Evolutionary conservation across 2,888 invertebrate species (phyloP), one percentile per base, ranked within the genome.

Genomic region (Lycaena phlaeas): DNA sequence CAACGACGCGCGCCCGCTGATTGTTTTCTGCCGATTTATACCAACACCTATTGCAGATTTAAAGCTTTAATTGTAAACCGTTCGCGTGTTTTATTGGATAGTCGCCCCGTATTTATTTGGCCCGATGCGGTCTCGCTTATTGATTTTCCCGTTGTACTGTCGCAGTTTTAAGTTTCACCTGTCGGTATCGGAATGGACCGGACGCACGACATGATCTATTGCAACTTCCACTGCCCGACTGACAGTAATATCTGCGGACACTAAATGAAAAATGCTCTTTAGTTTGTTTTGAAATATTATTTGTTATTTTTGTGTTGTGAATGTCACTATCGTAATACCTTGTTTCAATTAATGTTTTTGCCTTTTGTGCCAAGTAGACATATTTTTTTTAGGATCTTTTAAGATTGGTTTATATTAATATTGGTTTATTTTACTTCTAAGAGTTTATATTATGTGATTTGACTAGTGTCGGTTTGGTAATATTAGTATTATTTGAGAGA

Each of bases 31-130:
- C 68, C 75, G 65, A 84, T 84, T 84, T 84, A 84, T 84, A 75
- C 81, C 84, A 82, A 82, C 84, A 82, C 84, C 84, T 82, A 82
- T 82, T 79, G 82, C 82, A 82, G 82, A 82, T 84, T 82, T 82
- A 82, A 84, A 76, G 82, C 76, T 75, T 82, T 82, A 84, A 84
- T 84, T 82, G 82, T 81, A 78, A 82, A 78, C 82, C 79, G 79
- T 82, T 77, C 77, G 65, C 71, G 75, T 84, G 82, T 77, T 84
- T 84, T 84, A 84, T 84, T 81, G 82, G 81, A 82, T 84, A 82
- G 84, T 78, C 77, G 57, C 46, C 42, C 69, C 60, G 69, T 79
- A 79, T 84, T 82, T 81, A 81, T 82, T 73, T 67, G 70, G 65
- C 59, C 31, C 60, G 60, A 56, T 77, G 79, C 60, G 81, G 79